A percentile compares a stretch with the other conserved stretches of the same genome.
These are phyloP conservation scores for Sphenopsis melanotis DNA, from an alignment of 2,797 vertebrate genomes.

Conservation along the genomic window DNA sequence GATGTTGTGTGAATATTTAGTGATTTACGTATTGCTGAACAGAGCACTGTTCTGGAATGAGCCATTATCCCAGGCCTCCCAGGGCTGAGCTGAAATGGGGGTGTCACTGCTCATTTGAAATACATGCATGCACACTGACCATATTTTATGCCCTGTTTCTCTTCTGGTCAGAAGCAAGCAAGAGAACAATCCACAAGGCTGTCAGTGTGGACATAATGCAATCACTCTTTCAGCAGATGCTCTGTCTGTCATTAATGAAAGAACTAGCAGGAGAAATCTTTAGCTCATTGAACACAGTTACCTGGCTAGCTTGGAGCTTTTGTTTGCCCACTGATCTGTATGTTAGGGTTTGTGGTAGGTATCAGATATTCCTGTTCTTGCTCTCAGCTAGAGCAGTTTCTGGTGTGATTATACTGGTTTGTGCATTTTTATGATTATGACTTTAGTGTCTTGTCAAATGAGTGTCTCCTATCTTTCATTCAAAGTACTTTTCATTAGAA, in stretches of 20 bases:
- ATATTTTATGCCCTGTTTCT: not conserved
- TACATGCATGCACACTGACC: not conserved
- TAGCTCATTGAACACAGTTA: not conserved
- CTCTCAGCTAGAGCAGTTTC: not conserved
- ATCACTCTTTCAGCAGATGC: not conserved
- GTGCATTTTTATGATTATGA: not conserved
- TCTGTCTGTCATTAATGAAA: not conserved
- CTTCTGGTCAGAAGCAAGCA: not conserved
- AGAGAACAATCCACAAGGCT: not conserved
- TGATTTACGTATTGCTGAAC: not conserved
- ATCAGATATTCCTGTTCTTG: not conserved
- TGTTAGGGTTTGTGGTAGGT: not conserved
- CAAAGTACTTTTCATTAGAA: not conserved
- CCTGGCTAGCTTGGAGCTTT: not conserved
- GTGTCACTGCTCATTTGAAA: not conserved
- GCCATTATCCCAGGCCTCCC: not conserved
- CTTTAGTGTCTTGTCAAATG: not conserved
- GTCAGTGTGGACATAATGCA: not conserved
- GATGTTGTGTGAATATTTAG: not conserved
- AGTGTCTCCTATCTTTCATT: not conserved
- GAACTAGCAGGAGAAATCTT: not conserved
- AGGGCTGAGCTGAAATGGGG: not conserved
- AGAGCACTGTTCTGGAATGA: not conserved
- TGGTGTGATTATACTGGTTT: not conserved
- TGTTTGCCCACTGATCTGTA: not conserved